These are phyloP conservation scores for Muscicapa adusta DNA, from an alignment of 2,113 vertebrate genomes.

Conservation along the genomic window DNA sequence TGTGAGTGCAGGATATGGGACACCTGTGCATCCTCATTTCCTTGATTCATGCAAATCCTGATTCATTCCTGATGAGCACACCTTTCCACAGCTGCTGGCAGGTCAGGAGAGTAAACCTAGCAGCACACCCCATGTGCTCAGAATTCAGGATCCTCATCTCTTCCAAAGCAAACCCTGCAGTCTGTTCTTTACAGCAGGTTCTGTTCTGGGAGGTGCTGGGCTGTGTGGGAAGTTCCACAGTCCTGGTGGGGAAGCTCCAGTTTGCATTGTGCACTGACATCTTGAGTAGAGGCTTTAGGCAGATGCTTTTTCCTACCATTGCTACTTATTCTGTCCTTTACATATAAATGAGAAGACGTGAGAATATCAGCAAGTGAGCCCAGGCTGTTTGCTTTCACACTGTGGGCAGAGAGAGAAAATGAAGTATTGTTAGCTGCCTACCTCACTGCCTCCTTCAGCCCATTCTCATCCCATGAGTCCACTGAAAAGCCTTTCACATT, in stretches of 20 bases:
- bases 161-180: not conserved
- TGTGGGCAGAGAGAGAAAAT: not conserved
- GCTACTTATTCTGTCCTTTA: not conserved
- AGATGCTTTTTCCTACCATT: not conserved
- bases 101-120: not conserved
- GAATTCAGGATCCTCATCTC: accelerated
- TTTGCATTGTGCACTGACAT: not conserved
- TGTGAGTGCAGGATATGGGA: not conserved
- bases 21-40: not conserved
- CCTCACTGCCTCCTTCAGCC: not conserved
- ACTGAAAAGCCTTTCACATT: not conserved
- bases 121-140: not conserved
- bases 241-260: not conserved
- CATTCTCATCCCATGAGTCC: not conserved
- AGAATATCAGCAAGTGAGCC: not conserved
- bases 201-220: not conserved
- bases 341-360: accelerated
- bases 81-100: not conserved
- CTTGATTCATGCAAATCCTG: not conserved
- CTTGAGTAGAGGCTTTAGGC: not conserved
- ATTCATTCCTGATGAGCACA: not conserved
- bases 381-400: not conserved
- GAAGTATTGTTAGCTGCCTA: not conserved
- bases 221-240: not conserved
- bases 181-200: not conserved